Percentiles rank a stretch among this genome's conserved stretches.
phyloP scores from a whole-genome alignment of 2,888 invertebrate species.

The Acanthoscelides obtectus region DNA sequence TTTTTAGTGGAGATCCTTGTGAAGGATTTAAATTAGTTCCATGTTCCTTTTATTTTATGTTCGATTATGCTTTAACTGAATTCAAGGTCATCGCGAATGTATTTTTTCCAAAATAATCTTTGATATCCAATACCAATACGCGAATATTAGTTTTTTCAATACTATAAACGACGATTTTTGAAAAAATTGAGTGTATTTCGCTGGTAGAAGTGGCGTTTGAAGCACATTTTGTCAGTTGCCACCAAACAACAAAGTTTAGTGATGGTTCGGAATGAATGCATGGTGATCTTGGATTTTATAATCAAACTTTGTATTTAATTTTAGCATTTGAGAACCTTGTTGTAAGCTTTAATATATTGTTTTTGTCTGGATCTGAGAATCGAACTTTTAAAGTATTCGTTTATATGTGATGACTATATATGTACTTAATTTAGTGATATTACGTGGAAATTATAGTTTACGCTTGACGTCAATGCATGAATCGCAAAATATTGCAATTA shows the following conservation, averaged over 20 bases:
- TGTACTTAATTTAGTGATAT: not conserved
- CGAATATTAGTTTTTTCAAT: too few species aligned
- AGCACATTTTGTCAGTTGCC: too few species aligned
- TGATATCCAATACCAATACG: too few species aligned
- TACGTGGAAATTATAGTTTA: not conserved
- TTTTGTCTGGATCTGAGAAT: not conserved
- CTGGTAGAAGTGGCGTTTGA: too few species aligned
- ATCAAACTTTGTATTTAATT: not conserved
- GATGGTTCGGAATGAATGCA: too few species aligned
- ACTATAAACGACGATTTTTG: too few species aligned
- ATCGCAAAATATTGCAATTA: not conserved
- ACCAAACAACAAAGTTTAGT: too few species aligned
- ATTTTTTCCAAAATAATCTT: too few species aligned
- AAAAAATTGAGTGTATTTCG: too few species aligned
- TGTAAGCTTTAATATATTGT: not conserved
- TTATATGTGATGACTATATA: not conserved
- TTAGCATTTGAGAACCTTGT: not conserved
- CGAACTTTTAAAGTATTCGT: not conserved
- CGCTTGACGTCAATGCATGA: not conserved
- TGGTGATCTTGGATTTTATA: not conserved
- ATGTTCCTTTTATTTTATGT: not conserved
- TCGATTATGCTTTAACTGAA: not conserved
- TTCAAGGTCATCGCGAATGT: not conserved
- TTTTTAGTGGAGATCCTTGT: slow-evolving; percentile 22
- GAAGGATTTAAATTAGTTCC: slow-evolving; percentile 29